Evolutionary conservation across 2,888 invertebrate species (phyloP).

Genomic region (Ormyrus labotus): DNA sequence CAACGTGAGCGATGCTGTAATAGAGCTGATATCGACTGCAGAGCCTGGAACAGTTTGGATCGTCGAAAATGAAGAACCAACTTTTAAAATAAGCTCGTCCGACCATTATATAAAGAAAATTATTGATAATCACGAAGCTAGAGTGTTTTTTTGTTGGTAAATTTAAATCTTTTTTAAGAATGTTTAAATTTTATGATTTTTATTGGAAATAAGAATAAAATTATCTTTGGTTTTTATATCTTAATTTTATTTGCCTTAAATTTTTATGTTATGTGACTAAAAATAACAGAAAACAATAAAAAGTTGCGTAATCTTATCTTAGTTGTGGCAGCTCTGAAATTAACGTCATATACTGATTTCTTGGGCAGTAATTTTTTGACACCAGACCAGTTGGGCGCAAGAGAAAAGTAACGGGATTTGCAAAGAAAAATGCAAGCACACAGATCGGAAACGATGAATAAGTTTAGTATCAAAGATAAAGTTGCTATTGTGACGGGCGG

Average conservation of each 20-base stretch:
- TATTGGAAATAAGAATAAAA: too few relatives aligned
- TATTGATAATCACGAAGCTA: constrained; percentile 26
- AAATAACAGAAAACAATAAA: too few relatives aligned
- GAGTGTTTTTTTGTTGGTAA: constrained; percentile 30
- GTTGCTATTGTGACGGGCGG: constrained; percentile 40
- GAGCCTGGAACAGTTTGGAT: constrained; percentile 37
- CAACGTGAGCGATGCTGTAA: constrained; percentile 31
- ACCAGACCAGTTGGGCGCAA: too few relatives aligned
- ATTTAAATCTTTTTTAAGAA: background rate
- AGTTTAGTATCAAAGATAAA: constrained; percentile 21
- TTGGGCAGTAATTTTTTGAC: constrained; percentile 1
- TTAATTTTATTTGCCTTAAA: too few relatives aligned
- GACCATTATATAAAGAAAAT: constrained; percentile 27
- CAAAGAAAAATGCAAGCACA: too few relatives aligned
- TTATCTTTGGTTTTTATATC: too few relatives aligned
- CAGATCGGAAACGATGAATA: background rate
- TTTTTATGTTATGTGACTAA: too few relatives aligned
- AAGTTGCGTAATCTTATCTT: constrained; percentile 26
- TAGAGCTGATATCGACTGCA: constrained; percentile 13
- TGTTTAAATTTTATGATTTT: too few relatives aligned
- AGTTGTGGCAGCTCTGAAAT: background rate
- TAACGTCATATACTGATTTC: background rate
- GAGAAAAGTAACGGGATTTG: background rate
- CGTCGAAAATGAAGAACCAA: constrained; percentile 27
- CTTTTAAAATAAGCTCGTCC: constrained; percentile 24